Evolutionary conservation across 2,888 invertebrate species (phyloP).

Genomic region (Drosophila hawaiiensis): DNA sequence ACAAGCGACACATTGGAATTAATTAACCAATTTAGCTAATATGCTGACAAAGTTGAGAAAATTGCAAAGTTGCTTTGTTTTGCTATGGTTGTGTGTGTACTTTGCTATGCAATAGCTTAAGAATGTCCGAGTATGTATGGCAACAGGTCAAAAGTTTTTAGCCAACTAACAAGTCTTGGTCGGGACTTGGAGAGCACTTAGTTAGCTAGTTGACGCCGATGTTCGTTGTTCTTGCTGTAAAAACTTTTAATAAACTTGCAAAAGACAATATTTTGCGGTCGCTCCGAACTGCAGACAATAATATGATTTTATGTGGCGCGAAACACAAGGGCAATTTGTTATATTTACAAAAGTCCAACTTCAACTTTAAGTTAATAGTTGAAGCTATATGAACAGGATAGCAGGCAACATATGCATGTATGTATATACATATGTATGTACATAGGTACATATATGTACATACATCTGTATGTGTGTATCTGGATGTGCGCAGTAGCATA

Average conservation of each 20-base stretch:
- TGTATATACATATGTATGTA: neutral
- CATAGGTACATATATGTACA: neutral
- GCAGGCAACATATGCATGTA: constrained; percentile 8
- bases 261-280: constrained; percentile 68
- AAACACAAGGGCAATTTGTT: constrained; percentile 66
- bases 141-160: constrained; percentile 72
- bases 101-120: neutral
- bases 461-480: neutral
- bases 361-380: constrained; percentile 15
- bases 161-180: constrained; percentile 51
- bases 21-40: constrained; percentile 69
- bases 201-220: constrained; percentile 46
- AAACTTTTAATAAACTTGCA: constrained; percentile 74
- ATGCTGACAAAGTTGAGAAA: constrained; percentile 53
- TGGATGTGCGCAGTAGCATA: constrained; percentile 14
- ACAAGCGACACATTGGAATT: constrained; percentile 56
- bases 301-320: constrained; percentile 69
- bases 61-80: constrained; percentile 30
- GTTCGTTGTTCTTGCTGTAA: constrained; percentile 30
- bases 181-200: constrained; percentile 32
- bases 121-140: constrained; percentile 33
- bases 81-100: neutral
- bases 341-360: constrained; percentile 41
- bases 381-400: constrained; percentile 22
- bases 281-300: constrained; percentile 59